Percentiles rank a stretch among this genome's conserved stretches.
phyloP scores from a whole-genome alignment of 2,797 vertebrate species.

The Catharus ustulatus region DNA sequence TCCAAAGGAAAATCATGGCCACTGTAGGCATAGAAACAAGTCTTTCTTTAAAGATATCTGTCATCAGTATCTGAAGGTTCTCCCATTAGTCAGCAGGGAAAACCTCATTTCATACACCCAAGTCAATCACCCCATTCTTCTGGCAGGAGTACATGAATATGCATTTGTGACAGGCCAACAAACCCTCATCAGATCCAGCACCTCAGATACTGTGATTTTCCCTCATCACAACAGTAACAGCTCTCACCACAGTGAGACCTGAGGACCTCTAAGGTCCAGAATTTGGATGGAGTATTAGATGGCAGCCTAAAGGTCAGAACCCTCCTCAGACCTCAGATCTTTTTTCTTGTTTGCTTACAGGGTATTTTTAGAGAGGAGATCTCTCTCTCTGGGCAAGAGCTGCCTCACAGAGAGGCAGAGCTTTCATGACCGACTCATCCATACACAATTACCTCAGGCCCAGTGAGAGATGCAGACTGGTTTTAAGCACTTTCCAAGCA shows the following conservation, averaged over 20 bases:
- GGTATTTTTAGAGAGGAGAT: slow-evolving; percentile 52
- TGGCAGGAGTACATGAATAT: neutral
- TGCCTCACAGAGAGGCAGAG: neutral
- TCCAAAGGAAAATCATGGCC: neutral
- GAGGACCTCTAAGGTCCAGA: neutral
- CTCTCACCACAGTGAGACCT: neutral
- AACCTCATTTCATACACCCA: neutral
- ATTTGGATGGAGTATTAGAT: slow-evolving; percentile 26
- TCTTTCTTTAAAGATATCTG: slow-evolving; percentile 3
- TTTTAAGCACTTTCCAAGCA: neutral
- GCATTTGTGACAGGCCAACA: neutral
- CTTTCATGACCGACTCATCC: neutral
- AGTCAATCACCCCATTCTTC: neutral
- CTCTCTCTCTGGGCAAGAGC: neutral
- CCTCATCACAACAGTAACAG: neutral
- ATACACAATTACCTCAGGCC: neutral
- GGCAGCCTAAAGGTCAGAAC: slow-evolving; percentile 58
- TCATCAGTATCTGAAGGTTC: neutral
- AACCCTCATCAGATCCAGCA: neutral
- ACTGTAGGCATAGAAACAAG: neutral
- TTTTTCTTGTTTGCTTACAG: slow-evolving; percentile 41
- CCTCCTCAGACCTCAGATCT: slow-evolving; percentile 16
- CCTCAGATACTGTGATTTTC: neutral
- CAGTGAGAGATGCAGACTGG: neutral
- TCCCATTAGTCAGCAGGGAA: neutral